Conservation (phyloP, 2,797 vertebrate genomes). For the Micropoecilia bifurca region DNA sequence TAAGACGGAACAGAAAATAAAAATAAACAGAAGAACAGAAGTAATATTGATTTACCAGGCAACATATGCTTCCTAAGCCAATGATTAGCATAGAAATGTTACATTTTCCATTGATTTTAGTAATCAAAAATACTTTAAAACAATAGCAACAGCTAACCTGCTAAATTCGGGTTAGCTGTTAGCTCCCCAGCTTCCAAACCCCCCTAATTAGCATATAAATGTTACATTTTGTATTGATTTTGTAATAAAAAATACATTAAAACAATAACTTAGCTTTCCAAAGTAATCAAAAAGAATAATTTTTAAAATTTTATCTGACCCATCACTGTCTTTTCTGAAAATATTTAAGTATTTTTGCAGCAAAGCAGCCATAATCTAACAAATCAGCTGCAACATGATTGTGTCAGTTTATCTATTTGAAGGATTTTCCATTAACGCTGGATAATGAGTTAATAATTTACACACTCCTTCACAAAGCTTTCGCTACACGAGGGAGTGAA, state of each 20-base stretch:
- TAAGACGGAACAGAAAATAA: background rate
- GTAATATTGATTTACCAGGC: background rate
- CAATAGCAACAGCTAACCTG: too few relatives aligned
- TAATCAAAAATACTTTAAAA: too few relatives aligned
- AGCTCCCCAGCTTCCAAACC: background rate
- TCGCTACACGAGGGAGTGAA: background rate
- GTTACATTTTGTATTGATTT: background rate
- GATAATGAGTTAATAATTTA: slow-evolving; percentile 27
- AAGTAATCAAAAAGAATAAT: background rate
- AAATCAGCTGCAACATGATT: background rate
- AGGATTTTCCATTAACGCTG: slow-evolving; percentile 35
- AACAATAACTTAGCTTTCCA: background rate
- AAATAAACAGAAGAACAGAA: background rate
- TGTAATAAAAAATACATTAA: background rate
- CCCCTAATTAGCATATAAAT: background rate
- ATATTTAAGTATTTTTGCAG: background rate
- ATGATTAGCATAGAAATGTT: too few relatives aligned
- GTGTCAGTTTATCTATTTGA: slow-evolving; percentile 16
- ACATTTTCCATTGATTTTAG: too few relatives aligned
- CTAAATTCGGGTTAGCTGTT: background rate
- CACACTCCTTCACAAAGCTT: background rate
- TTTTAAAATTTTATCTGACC: background rate
- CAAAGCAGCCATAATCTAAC: background rate
- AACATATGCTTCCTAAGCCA: background rate
- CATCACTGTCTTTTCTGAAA: background rate